phyloP scores from a whole-genome alignment of 2,797 vertebrate species.

The Chromis chromis region DNA sequence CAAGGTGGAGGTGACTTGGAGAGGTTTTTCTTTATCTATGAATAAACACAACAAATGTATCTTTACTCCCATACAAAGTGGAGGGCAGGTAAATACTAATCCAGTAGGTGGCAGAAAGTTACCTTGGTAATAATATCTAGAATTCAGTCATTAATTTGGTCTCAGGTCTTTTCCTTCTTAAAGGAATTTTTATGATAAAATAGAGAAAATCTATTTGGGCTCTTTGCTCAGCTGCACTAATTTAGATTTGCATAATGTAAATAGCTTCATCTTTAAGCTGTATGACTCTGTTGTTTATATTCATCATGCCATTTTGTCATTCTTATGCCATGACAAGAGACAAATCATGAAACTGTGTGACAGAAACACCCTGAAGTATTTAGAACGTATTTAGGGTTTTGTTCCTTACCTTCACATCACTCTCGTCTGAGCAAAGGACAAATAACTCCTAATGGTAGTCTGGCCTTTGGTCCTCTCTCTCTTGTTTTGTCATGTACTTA shows the following conservation, averaged over 20 bases:
- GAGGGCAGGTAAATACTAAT: slow-evolving; percentile 55
- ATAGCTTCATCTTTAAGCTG: background rate
- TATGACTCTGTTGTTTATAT: slow-evolving; percentile 1
- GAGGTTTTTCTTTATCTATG: background rate
- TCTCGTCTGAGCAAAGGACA: background rate
- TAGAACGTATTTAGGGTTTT: background rate
- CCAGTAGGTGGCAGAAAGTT: slow-evolving; percentile 80
- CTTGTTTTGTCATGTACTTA: slow-evolving; percentile 10
- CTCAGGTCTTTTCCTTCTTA: slow-evolving; percentile 2
- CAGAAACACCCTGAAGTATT: background rate
- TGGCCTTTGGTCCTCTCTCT: slow-evolving; percentile 1
- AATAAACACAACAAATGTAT: background rate
- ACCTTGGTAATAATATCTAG: slow-evolving; percentile 51
- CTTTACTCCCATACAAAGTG: slow-evolving; percentile 1
- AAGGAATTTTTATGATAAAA: background rate
- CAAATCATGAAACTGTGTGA: background rate
- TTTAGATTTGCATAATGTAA: background rate
- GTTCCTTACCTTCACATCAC: slow-evolving; percentile 8
- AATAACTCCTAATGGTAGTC: slow-evolving; percentile 10
- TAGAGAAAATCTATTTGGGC: background rate
- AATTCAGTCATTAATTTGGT: slow-evolving; percentile 32
- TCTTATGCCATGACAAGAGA: too few species aligned
- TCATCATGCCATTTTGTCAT: background rate
- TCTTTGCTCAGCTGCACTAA: background rate
- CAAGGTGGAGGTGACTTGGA: background rate